These are phyloP conservation scores for Pseudopodoces humilis DNA, from an alignment of 2,113 vertebrate species.

Conservation along the genomic window DNA sequence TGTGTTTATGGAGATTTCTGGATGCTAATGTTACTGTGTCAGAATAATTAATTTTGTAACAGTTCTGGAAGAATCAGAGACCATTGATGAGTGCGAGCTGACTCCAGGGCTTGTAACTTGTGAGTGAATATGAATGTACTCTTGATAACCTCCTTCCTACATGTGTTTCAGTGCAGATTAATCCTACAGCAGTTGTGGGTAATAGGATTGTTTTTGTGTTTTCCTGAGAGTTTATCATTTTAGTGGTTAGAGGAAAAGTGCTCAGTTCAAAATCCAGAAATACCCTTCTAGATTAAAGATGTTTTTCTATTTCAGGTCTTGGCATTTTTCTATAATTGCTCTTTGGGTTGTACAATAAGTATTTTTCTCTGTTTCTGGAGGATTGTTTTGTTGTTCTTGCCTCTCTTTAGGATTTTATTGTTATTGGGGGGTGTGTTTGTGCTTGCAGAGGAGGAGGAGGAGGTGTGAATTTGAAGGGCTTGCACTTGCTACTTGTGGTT, in stretches of 20 bases:
- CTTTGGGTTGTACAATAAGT: not conserved
- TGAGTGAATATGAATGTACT: not conserved
- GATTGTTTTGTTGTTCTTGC: not conserved
- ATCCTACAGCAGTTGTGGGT: not conserved
- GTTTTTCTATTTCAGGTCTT: not conserved
- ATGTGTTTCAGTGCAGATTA: not conserved
- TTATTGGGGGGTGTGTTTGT: not conserved
- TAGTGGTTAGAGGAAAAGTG: not conserved
- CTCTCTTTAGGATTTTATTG: not conserved
- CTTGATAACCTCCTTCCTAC: not conserved
- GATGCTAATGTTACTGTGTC: rapidly evolving
- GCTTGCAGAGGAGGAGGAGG: not conserved
- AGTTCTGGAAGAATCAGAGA: not conserved
- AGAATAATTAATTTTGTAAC: not conserved
- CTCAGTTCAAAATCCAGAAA: not conserved
- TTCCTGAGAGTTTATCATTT: not conserved
- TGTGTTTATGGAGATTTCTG: not conserved
- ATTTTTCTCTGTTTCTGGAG: not conserved
- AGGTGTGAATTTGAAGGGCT: not conserved
- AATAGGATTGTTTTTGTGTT: not conserved
- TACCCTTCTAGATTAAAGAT: not conserved
- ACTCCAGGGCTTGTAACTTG: not conserved
- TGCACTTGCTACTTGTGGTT: not conserved
- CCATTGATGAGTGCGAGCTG: not conserved
- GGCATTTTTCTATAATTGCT: not conserved